Conservation (phyloP, 2,797 vertebrate genomes). For the Sebastes hubbsi region DNA sequence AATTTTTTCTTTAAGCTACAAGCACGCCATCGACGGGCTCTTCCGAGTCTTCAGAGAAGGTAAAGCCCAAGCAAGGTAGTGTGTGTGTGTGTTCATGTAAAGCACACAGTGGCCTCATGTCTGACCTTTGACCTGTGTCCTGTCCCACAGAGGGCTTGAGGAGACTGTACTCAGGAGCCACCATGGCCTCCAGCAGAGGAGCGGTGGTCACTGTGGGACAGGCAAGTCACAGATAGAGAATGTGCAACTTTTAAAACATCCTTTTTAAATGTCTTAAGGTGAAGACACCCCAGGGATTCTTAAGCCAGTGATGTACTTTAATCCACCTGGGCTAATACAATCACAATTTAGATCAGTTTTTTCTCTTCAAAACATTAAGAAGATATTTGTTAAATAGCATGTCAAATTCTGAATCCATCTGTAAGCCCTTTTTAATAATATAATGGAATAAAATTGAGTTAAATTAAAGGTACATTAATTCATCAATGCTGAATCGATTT, state of each 20-base stretch:
- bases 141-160: constrained; percentile 87
- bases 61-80: constrained; percentile 57
- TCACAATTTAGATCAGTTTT: background rate
- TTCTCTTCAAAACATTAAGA: background rate
- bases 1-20: constrained; percentile 82
- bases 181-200: constrained; percentile 92
- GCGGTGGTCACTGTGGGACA: constrained; percentile 91
- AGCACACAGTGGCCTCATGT: background rate
- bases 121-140: constrained; percentile 32
- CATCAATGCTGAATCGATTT: background rate
- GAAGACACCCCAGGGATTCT: background rate
- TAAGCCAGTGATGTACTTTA: background rate
- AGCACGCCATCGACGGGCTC: constrained; percentile 92
- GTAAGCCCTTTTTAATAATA: background rate
- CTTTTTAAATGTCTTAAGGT: background rate
- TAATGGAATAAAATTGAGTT: background rate
- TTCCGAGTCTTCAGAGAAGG: constrained; percentile 91
- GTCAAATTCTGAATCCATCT: background rate
- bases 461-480: background rate
- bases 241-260: background rate
- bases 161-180: constrained; percentile 92
- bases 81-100: background rate
- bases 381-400: background rate
- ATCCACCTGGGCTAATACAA: background rate
- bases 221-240: constrained; percentile 52